phyloP scores from a whole-genome alignment of 37 sponge, comb jelly and placozoan genomes.

The Tethya wilhelma region DNA sequence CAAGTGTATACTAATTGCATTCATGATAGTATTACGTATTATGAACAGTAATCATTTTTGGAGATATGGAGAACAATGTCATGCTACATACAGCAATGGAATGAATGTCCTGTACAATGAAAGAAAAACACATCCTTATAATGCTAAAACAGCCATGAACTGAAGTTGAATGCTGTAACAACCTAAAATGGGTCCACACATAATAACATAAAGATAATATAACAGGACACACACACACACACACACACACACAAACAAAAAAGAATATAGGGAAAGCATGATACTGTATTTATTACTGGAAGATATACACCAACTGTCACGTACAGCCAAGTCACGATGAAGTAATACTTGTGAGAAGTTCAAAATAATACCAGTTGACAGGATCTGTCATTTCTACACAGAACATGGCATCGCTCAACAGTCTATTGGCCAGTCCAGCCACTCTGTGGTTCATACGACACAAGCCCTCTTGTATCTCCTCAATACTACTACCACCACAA shows the following conservation, averaged over 20 bases:
- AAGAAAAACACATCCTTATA: too few species aligned
- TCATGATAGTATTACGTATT: neutral
- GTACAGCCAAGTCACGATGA: neutral
- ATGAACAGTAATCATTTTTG: neutral
- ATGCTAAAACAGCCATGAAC: too few species aligned
- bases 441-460: neutral
- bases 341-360: conserved; percentile 11
- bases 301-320: too few species aligned
- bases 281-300: too few species aligned
- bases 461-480: neutral
- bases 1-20: neutral
- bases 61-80: neutral
- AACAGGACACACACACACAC: too few species aligned
- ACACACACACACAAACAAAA: too few species aligned
- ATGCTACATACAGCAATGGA: neutral
- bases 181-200: too few species aligned
- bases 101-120: too few species aligned
- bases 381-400: conserved; percentile 14
- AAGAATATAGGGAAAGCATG: too few species aligned
- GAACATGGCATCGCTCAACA: neutral
- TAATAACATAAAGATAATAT: too few species aligned
- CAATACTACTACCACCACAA: neutral
- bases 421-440: neutral
- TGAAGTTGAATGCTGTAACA: neutral
- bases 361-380: conserved; percentile 17